A percentile compares a stretch with the other conserved stretches of the same genome.
Conservation (phyloP, 2,888 invertebrate species). For the Julus scanicus region DNA sequence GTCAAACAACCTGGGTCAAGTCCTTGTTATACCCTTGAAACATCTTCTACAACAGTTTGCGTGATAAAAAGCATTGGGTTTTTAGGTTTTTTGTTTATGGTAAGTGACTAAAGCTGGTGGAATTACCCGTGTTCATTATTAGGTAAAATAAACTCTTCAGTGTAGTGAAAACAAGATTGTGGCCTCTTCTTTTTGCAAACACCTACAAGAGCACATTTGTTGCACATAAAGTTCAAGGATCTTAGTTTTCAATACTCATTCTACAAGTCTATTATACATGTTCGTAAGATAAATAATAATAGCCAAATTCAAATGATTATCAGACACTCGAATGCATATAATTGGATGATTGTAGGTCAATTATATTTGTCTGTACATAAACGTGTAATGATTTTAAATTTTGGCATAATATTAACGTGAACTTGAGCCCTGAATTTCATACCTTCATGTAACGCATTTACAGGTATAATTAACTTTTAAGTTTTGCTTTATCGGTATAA, state of each 20-base stretch:
- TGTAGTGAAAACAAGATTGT: not conserved
- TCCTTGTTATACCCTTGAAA: conserved; percentile 37
- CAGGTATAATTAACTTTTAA: too few relatives aligned
- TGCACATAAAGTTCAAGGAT: conserved; percentile 24
- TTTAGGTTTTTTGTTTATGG: not conserved
- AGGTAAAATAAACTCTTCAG: conserved; percentile 10
- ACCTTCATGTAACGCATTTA: too few relatives aligned
- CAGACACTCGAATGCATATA: not conserved
- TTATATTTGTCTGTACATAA: not conserved
- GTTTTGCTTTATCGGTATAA: too few relatives aligned
- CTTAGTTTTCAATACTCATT: conserved; percentile 6
- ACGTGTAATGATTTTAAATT: too few relatives aligned
- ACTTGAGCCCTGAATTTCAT: too few relatives aligned
- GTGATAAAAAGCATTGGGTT: not conserved
- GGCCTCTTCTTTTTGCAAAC: not conserved
- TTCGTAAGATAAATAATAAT: not conserved
- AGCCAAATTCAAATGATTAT: not conserved
- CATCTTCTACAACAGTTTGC: not conserved
- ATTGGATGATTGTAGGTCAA: not conserved
- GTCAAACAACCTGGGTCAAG: conserved; percentile 5
- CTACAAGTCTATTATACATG: not conserved
- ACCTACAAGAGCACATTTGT: not conserved
- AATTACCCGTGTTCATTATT: not conserved
- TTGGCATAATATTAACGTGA: too few relatives aligned
- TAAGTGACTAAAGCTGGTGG: not conserved